Conservation (phyloP, 1,140 invertebrate species). For the Apis cerana region DNA sequence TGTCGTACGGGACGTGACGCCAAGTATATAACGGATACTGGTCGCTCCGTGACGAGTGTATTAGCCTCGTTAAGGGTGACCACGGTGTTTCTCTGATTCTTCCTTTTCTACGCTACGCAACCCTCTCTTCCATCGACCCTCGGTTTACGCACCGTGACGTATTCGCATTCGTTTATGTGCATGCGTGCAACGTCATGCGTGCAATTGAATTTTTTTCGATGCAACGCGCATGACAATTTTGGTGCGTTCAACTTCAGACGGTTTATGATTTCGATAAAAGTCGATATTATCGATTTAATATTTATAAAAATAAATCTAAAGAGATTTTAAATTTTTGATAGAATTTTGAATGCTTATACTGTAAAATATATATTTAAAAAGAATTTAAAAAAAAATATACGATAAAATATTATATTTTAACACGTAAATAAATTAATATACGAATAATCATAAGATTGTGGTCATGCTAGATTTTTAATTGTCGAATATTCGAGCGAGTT, state of each 20-base stretch:
- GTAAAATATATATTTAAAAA: too few relatives aligned
- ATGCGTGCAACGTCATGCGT: constrained; percentile 33
- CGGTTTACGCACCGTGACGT: constrained; percentile 36
- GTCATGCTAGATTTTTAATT: constrained; percentile 52
- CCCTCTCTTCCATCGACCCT: neutral
- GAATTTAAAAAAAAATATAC: too few relatives aligned
- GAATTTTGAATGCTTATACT: too few relatives aligned
- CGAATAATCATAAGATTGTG: constrained; percentile 24
- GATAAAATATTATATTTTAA: too few relatives aligned
- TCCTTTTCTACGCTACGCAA: constrained; percentile 37
- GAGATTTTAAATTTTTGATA: too few relatives aligned
- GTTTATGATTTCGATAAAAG: neutral
- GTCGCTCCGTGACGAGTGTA: constrained; percentile 69
- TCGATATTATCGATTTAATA: too few relatives aligned
- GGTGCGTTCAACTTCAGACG: neutral
- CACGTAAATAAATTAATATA: neutral
- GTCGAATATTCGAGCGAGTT: constrained; percentile 51
- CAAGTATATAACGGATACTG: constrained; percentile 21
- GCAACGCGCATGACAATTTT: neutral
- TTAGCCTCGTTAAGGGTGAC: constrained; percentile 78
- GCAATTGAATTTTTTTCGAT: constrained; percentile 19
- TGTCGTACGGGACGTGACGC: constrained; percentile 65
- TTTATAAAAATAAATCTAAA: too few relatives aligned
- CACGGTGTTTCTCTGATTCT: constrained; percentile 68
- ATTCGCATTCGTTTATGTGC: constrained; percentile 8